Evolutionary conservation across 2,888 invertebrate species (phyloP), one percentile per base, ranked within the genome.

Genomic region (Merodon equestris): DNA sequence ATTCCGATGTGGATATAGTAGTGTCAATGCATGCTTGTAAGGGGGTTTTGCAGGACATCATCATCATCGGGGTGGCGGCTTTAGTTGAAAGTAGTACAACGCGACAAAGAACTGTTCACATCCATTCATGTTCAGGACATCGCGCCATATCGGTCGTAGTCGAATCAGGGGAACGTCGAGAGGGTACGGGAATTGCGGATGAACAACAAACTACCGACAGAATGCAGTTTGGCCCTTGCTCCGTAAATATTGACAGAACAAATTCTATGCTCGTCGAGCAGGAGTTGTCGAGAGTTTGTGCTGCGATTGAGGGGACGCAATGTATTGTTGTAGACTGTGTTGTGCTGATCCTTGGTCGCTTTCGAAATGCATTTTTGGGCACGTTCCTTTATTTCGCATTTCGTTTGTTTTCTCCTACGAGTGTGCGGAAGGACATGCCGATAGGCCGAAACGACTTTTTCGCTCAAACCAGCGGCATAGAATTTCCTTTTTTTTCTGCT

Each of bases 171-270:
- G 7, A 7, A 27, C 27, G 56, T n/a, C 10, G 38, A 34, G 42
- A 9, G 67, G 57, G 13, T 47, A 18, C 27, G 27, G 34, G 40
- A 45, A 18, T 17, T 36, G 15, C 12, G 38, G n/a, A 34, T n/a
- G 12, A 58, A 70, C 12, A 48, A 50, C 44, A 10, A 57, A 76
- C 44, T 76, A 44, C 75, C 71, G 71, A 71, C 61, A 77, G 61
- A 77, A 72, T 77, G 76, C 76, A 77, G 72, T 71, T 57, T 72
- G 76, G 61, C 72, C 66, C 67, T 77, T 72, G 76, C 76, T 57
- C 61, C 67, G 61, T 72, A 77, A 77, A 77, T 77, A 77, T 77
- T 77, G 76, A 77, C 76, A 67, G 56, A 66, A 51, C 48, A 71
- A 76, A 66, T 66, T 40, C 51, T 57, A 34, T 51, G 50, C 56